These are phyloP conservation scores for Pseudanteris insignis DNA, from an alignment of 2,888 invertebrate species.

Conservation along the genomic window DNA sequence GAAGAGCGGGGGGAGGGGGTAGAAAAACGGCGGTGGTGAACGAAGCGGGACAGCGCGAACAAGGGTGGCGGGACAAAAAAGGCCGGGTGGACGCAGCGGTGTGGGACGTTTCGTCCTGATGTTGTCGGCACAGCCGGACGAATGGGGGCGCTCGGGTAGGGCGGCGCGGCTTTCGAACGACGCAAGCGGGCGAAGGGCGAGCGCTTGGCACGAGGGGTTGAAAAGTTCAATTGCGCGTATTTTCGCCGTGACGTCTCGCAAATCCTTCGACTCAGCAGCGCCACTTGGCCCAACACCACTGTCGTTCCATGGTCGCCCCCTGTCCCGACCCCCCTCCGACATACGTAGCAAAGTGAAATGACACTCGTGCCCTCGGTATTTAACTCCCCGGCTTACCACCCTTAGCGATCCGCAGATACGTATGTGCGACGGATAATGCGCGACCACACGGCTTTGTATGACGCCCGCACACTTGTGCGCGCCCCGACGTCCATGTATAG, in stretches of 20 bases:
- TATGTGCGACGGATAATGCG: conserved; percentile 38
- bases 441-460: no score
- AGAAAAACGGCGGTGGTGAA: conserved; percentile 57
- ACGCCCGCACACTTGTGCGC: no score
- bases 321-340: conserved; percentile 10
- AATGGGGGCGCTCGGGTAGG: conserved; percentile 27
- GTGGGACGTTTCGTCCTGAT: conserved; percentile 44
- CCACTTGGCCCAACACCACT: conserved; percentile 36
- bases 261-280: conserved; percentile 56
- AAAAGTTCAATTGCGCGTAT: conserved; percentile 67
- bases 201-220: conserved; percentile 58
- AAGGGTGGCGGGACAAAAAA: conserved; percentile 64
- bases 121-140: conserved; percentile 46
- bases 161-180: neutral
- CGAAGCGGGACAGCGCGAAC: conserved; percentile 63
- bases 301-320: conserved; percentile 12
- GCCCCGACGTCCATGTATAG: no score
- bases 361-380: conserved; percentile 48
- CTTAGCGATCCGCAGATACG: conserved; percentile 40
- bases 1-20: conserved; percentile 41
- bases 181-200: conserved; percentile 41
- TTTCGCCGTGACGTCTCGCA: conserved; percentile 64
- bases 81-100: conserved; percentile 36
- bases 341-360: conserved; percentile 52
- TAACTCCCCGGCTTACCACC: conserved; percentile 39